Evolutionary conservation across 2,888 invertebrate species (phyloP).

Genomic region (Limnephilus marmoratus): DNA sequence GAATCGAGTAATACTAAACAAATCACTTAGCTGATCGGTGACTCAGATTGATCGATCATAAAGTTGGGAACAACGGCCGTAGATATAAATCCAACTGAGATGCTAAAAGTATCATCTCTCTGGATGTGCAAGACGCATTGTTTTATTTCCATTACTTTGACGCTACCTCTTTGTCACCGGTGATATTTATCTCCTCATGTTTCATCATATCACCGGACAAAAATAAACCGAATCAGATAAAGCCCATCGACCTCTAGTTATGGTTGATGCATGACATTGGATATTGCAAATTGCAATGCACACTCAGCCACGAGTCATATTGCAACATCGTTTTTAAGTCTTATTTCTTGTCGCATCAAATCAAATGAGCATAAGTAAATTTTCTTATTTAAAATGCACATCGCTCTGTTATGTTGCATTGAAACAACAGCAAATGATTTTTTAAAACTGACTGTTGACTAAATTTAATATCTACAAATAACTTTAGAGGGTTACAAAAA

Average conservation of each 20-base stretch:
- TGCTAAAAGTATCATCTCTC: background rate
- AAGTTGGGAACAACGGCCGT: no score
- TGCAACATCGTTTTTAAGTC: background rate
- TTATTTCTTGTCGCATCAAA: slow-evolving; percentile 4
- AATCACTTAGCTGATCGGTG: no score
- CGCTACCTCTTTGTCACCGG: background rate
- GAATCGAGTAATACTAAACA: no score
- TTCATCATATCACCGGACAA: background rate
- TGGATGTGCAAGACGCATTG: background rate
- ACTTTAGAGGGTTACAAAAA: no score
- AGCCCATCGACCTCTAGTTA: background rate
- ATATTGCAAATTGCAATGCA: slow-evolving; percentile 9
- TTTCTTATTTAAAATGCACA: background rate
- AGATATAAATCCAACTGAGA: no score
- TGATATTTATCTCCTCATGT: background rate
- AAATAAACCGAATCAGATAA: background rate
- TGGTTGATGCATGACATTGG: background rate
- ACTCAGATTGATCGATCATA: no score
- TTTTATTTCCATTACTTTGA: background rate
- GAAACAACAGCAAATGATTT: no score
- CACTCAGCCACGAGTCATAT: background rate
- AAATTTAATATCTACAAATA: no score
- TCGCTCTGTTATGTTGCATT: background rate
- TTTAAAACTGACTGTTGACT: no score
- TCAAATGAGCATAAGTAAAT: background rate